phyloP scores from a whole-genome alignment of 2,113 vertebrate species.

The Varanus salvator region DNA sequence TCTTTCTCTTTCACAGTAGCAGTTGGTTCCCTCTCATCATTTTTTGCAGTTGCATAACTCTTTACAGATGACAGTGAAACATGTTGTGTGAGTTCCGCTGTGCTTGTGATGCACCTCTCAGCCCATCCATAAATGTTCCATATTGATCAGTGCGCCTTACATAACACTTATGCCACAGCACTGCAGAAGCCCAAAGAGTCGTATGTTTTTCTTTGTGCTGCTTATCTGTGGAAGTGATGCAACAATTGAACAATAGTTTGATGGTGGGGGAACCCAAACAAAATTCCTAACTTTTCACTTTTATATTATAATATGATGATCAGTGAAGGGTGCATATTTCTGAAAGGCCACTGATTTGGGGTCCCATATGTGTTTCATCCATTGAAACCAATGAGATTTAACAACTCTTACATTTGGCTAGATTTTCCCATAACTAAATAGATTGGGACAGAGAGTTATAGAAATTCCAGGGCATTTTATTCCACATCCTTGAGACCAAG shows the following conservation, averaged over 20 bases:
- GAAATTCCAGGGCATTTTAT: background rate
- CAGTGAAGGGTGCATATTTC: background rate
- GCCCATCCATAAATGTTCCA: background rate
- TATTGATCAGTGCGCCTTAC: background rate
- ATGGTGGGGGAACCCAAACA: background rate
- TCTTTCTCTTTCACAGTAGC: background rate
- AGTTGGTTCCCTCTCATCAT: background rate
- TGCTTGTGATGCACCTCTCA: background rate
- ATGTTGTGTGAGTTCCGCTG: background rate
- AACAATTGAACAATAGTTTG: background rate
- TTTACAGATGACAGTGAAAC: background rate
- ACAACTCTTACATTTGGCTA: background rate
- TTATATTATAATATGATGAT: background rate
- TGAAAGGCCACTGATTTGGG: background rate
- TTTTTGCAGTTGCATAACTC: background rate
- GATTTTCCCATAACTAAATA: background rate
- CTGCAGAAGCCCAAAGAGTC: background rate
- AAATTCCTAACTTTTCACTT: fast-evolving
- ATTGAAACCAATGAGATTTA: background rate
- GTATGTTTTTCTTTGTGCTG: background rate
- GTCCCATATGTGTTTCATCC: background rate
- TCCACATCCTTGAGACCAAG: background rate
- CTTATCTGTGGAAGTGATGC: background rate
- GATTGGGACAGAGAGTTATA: fast-evolving
- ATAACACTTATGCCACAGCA: background rate